Conservation (phyloP, 1,140 invertebrate genomes). For the Solenopsis fugax region DNA sequence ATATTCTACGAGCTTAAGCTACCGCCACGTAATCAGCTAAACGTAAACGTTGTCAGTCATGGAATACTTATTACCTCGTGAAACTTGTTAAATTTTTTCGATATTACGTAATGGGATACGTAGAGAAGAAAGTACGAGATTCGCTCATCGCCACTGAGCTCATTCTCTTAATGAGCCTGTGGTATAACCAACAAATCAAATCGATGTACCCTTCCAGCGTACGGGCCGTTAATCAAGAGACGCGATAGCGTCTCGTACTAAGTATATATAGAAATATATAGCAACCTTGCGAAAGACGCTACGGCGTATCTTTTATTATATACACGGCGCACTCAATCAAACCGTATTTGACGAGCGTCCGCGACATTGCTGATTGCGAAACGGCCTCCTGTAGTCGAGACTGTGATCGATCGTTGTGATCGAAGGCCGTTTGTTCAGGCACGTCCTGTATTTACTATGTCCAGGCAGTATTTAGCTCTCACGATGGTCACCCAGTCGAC, state of each 20-base stretch:
- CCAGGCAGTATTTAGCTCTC: conserved; percentile 81
- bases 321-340: conserved; percentile 5
- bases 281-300: not conserved
- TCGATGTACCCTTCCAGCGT: not conserved
- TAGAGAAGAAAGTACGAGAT: conserved; percentile 19
- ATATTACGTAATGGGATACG: conserved; percentile 27
- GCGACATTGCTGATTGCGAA: conserved; percentile 40
- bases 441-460: conserved; percentile 24
- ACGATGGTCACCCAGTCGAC: conserved; percentile 82
- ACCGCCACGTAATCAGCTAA: conserved; percentile 27
- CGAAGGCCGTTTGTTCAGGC: conserved; percentile 64
- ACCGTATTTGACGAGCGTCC: conserved; percentile 18
- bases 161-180: conserved; percentile 7
- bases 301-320: conserved; percentile 13
- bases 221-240: not conserved
- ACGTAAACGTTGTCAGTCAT: conserved; percentile 38
- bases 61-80: conserved; percentile 23
- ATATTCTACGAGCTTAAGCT: conserved; percentile 31
- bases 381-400: conserved; percentile 44
- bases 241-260: not conserved
- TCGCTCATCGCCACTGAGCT: not conserved
- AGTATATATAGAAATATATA: conserved; percentile 37
- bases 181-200: conserved; percentile 35
- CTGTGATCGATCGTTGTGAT: conserved; percentile 72
- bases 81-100: conserved; percentile 16